Evolutionary conservation across 2,888 invertebrate species (phyloP).

Genomic region (Eupithecia vulgata): DNA sequence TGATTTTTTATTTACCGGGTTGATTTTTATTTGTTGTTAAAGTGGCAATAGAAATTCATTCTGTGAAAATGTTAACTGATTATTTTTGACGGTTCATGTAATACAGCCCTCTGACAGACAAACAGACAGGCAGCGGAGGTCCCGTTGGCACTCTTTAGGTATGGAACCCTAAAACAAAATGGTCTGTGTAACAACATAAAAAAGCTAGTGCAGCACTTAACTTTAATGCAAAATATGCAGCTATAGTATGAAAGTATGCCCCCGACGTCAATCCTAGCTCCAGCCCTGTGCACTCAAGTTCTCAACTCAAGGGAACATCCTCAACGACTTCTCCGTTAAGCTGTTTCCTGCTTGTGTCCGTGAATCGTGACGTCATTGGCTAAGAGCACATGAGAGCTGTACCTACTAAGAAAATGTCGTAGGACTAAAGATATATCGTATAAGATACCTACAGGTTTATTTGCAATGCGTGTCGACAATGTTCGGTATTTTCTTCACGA

Average conservation of each 20-base stretch:
- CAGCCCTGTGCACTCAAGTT: conserved; percentile 8
- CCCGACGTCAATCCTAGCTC: neutral
- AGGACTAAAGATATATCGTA: no score
- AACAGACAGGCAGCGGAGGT: neutral
- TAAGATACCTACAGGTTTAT: neutral
- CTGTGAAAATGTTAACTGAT: no score
- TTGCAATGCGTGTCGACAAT: neutral
- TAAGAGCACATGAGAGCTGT: neutral
- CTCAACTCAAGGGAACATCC: conserved; percentile 13
- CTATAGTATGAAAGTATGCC: neutral
- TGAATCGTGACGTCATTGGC: conserved; percentile 7
- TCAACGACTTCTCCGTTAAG: conserved; percentile 12
- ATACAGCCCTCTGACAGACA: neutral
- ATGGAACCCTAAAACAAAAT: neutral
- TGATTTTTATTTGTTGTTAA: no score
- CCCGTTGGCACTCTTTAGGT: neutral
- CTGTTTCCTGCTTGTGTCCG: conserved; percentile 17
- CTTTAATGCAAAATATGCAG: neutral
- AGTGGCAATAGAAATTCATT: no score
- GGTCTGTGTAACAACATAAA: neutral
- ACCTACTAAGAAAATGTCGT: neutral
- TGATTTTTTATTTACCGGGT: no score
- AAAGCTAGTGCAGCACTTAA: neutral
- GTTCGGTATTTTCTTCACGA: neutral
- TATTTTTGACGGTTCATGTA: no score